Percentiles rank a stretch among this genome's conserved stretches.
Conservation (phyloP, 2,113 vertebrate species). For the Macroglossus sobrinus region DNA sequence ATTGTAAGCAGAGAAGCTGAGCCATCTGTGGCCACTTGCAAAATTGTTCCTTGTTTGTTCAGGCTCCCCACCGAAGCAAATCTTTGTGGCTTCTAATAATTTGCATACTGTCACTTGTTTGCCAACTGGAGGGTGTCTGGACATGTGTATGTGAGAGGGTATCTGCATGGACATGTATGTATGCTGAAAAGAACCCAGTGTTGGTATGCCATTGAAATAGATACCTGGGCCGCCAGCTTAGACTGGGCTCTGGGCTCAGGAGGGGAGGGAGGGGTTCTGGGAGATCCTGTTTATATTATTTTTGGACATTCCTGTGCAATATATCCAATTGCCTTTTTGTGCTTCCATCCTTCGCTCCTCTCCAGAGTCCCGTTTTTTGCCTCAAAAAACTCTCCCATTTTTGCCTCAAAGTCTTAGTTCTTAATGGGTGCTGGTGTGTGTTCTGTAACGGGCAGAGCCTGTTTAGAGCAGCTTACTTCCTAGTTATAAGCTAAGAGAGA, state of each 20-base stretch:
- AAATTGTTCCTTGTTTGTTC: slow-evolving; percentile 83
- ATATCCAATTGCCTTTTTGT: neutral
- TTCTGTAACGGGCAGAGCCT: neutral
- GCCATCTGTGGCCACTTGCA: slow-evolving; percentile 82
- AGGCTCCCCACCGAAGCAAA: slow-evolving; percentile 77
- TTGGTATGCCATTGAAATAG: slow-evolving; percentile 71
- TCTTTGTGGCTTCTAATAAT: slow-evolving; percentile 76
- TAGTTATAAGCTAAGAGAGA: neutral
- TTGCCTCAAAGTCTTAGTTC: neutral
- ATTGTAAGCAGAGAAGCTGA: slow-evolving; percentile 78
- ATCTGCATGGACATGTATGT: slow-evolving; percentile 40
- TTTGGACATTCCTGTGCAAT: slow-evolving; percentile 68
- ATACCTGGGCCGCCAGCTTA: slow-evolving; percentile 62
- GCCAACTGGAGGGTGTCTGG: slow-evolving; percentile 77
- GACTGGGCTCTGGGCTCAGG: slow-evolving; percentile 72
- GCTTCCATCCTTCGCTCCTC: slow-evolving; percentile 19
- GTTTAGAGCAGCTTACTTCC: neutral
- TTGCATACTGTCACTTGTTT: slow-evolving; percentile 80
- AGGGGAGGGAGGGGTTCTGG: slow-evolving; percentile 66
- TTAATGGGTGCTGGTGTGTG: neutral
- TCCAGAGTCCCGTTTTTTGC: neutral
- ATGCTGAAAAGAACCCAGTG: neutral
- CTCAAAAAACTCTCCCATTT: neutral
- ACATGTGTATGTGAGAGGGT: slow-evolving; percentile 35
- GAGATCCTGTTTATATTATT: slow-evolving; percentile 76